These are phyloP conservation scores for Lycocerus yunnanus DNA, from an alignment of 2,888 invertebrate species.

Conservation along the genomic window DNA sequence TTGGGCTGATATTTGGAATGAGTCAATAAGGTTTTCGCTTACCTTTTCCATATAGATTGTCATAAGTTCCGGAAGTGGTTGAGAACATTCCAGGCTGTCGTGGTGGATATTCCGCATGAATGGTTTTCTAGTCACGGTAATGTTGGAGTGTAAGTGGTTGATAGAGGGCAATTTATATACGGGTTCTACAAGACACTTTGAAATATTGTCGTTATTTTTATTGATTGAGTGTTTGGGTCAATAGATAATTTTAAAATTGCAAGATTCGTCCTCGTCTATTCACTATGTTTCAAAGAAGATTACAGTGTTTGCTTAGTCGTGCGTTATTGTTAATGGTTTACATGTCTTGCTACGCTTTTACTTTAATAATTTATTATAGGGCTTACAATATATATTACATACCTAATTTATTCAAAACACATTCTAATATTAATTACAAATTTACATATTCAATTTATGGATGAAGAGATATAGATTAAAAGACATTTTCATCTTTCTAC, in stretches of 20 bases:
- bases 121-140: slow-evolving; percentile 28
- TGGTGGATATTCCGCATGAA: slow-evolving; percentile 32
- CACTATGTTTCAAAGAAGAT: slow-evolving; percentile 15
- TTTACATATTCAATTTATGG: slow-evolving; percentile 5
- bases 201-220: slow-evolving; percentile 29
- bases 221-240: slow-evolving; percentile 24
- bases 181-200: slow-evolving; percentile 26
- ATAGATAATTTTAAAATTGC: slow-evolving; percentile 29
- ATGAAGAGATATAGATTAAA: slow-evolving; percentile 1
- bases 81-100: slow-evolving; percentile 33
- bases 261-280: slow-evolving; percentile 9
- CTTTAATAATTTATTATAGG: slow-evolving; percentile 2
- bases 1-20: slow-evolving; percentile 32
- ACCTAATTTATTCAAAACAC: slow-evolving; percentile 2
- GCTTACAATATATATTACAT: neutral
- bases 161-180: slow-evolving; percentile 33
- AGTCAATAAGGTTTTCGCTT: slow-evolving; percentile 21
- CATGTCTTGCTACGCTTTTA: neutral
- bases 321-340: slow-evolving; percentile 8
- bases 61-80: slow-evolving; percentile 30
- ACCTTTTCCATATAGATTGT: slow-evolving; percentile 32
- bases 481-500: slow-evolving; percentile 1
- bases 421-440: slow-evolving; percentile 3
- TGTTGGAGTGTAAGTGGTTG: slow-evolving; percentile 30
- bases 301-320: neutral